Evolutionary conservation across 2,888 invertebrate genomes (phyloP).

Genomic region (Drosophila atroscutellata): DNA sequence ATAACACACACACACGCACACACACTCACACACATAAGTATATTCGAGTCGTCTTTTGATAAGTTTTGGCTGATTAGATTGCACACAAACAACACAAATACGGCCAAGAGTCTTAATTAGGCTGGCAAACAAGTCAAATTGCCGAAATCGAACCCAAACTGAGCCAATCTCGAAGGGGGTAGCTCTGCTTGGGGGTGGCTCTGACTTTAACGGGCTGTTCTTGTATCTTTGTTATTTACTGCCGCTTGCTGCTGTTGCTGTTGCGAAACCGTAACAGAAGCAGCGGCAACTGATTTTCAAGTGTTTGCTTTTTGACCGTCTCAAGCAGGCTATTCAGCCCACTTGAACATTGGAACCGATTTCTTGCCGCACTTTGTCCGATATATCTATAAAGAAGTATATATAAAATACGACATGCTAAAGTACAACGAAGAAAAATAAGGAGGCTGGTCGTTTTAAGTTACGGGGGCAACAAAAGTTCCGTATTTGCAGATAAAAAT

Average conservation of each 20-base stretch:
- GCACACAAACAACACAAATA: constrained; percentile 54
- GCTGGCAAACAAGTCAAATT: constrained; percentile 67
- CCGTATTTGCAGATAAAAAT: neutral
- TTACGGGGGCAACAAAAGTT: neutral
- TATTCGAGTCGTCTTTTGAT: constrained; percentile 52
- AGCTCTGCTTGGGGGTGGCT: neutral
- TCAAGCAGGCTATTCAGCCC: constrained; percentile 49
- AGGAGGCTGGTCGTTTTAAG: neutral
- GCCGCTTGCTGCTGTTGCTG: neutral
- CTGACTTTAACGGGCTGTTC: neutral
- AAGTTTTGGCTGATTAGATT: constrained; percentile 73
- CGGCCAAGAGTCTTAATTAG: constrained; percentile 67
- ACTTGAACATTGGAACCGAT: constrained; percentile 71
- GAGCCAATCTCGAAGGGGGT: constrained; percentile 13
- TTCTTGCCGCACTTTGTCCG: constrained; percentile 5
- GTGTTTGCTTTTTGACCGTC: constrained; percentile 57
- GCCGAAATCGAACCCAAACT: constrained; percentile 68
- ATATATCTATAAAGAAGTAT: neutral
- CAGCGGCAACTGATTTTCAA: constrained; percentile 39
- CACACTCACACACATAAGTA: constrained; percentile 3
- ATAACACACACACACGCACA: neutral
- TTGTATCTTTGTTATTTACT: neutral
- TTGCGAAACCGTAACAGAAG: constrained; percentile 53
- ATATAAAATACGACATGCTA: neutral
- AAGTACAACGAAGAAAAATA: neutral